A percentile compares a stretch with the other conserved stretches of the same genome.
phyloP scores from a whole-genome alignment of 2,797 vertebrate species.

The Meda fulgida region DNA sequence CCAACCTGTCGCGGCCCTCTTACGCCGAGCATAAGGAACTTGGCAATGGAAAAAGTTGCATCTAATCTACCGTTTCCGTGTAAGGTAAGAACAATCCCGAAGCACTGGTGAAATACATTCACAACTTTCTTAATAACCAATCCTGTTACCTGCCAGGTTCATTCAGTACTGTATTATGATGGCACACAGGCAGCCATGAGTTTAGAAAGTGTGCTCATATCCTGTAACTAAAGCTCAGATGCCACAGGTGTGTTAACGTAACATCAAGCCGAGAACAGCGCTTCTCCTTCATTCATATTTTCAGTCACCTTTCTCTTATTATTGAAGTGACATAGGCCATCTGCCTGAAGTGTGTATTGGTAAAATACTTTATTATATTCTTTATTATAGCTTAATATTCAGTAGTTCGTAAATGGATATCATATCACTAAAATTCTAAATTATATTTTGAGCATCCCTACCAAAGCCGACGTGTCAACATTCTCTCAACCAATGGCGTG shows the following conservation, averaged over 20 bases:
- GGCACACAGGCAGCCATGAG: not conserved
- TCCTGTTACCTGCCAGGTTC: not conserved
- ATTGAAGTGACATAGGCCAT: not conserved
- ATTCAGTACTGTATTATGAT: not conserved
- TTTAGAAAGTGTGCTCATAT: not conserved
- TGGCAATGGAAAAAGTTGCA: conserved; percentile 83
- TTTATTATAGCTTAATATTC: not conserved
- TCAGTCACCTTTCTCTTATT: not conserved
- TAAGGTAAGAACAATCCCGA: conserved; percentile 70
- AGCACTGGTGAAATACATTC: not conserved
- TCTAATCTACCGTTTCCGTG: conserved; percentile 80
- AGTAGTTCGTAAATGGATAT: not conserved
- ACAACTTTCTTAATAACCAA: not conserved
- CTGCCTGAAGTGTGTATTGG: not conserved
- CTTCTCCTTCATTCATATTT: not conserved
- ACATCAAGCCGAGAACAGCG: not conserved
- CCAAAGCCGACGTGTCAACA: not conserved
- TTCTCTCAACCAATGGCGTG: not conserved
- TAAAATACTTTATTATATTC: too few species aligned
- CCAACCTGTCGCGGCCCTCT: conserved; percentile 81
- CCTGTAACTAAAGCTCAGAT: not conserved
- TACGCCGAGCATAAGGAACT: conserved; percentile 79
- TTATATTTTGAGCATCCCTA: not conserved
- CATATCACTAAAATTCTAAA: not conserved
- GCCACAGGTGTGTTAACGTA: not conserved